Percentiles rank a stretch among this genome's conserved stretches.
Conservation (phyloP, 2,888 invertebrate species). For the Agonopterix heracliana region DNA sequence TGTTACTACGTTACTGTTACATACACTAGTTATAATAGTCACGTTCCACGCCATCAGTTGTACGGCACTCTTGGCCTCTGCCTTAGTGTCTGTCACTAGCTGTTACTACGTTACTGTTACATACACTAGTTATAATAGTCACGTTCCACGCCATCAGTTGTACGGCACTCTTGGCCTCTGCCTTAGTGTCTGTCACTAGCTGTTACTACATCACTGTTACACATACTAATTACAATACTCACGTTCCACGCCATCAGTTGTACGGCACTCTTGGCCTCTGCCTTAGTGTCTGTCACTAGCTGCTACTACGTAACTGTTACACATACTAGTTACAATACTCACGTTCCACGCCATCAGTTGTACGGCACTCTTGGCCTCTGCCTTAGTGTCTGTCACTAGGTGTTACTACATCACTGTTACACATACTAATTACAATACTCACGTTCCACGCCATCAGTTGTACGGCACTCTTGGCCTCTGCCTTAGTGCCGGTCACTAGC, state of each 20-base stretch:
- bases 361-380: slow-evolving; percentile 35
- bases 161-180: slow-evolving; percentile 33
- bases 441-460: slow-evolving; percentile 55
- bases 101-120: too few species aligned
- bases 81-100: slow-evolving; percentile 36
- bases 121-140: slow-evolving; percentile 21
- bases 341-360: slow-evolving; percentile 55
- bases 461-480: slow-evolving; percentile 33
- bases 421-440: slow-evolving; percentile 21
- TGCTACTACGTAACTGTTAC: not conserved
- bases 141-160: slow-evolving; percentile 55
- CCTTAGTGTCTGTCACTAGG: slow-evolving; percentile 33
- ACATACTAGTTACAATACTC: slow-evolving; percentile 17
- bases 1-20: too few species aligned
- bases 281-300: slow-evolving; percentile 39
- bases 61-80: slow-evolving; percentile 37
- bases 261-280: slow-evolving; percentile 34
- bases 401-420: too few species aligned
- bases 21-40: slow-evolving; percentile 17
- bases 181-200: slow-evolving; percentile 18
- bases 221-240: slow-evolving; percentile 17
- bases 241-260: slow-evolving; percentile 55
- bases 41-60: slow-evolving; percentile 55
- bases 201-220: too few species aligned
- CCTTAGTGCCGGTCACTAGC: slow-evolving; percentile 19